Base-by-base conservation (phyloP, 1,140 invertebrate genomes). In the Aphis gossypii region DNA sequence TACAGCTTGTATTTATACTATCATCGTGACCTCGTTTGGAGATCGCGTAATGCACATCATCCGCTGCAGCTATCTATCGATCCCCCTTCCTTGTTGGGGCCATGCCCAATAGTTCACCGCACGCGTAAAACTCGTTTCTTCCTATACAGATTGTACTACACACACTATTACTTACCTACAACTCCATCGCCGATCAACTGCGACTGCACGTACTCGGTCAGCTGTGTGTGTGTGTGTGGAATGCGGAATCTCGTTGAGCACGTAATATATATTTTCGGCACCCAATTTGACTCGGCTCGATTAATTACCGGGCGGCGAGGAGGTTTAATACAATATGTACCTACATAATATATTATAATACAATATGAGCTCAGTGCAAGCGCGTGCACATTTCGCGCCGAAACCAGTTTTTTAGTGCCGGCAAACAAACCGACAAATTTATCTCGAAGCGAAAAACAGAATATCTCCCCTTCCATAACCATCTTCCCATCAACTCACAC, bases 211-310 rank as follows among this genome's bases (percentile, higher is more conserved):
- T n/a, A n/a, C 60, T n/a, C 60, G n/a, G 60, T 76, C 60, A 76
- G 60, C 60, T 76, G 60, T 76, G 60, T 18, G 60, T 68, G 56
- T 21, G 56, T 14, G 60, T 76, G 60, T 76, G 60, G 60, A 76
- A 76, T 76, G 60, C 60, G 60, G 60, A 76, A 76, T 76, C 60
- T 76, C 30, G 60, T 76, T 76, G 60, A 76, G 60, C 60, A 76
- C 60, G 38, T 83, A 41, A 41, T 83, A 83, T 41, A 68, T 68
- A 44, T 83, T 92, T 92, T 92, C 90, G 90, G 90, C 68, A 82
- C 60, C 41, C 90, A 46, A 92, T 91, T 76, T 90, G 46, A 88
- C 54, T 90, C n/a, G 48, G 51, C 48, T 89, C 90, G 90, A 91
- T 91, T 46, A 44, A 91, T 91, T 48, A 90, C 90, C 86, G 30